A percentile compares a stretch with the other conserved stretches of the same genome.
phyloP scores from a whole-genome alignment of 2,888 invertebrate species.

The Metacarcinus magister region DNA sequence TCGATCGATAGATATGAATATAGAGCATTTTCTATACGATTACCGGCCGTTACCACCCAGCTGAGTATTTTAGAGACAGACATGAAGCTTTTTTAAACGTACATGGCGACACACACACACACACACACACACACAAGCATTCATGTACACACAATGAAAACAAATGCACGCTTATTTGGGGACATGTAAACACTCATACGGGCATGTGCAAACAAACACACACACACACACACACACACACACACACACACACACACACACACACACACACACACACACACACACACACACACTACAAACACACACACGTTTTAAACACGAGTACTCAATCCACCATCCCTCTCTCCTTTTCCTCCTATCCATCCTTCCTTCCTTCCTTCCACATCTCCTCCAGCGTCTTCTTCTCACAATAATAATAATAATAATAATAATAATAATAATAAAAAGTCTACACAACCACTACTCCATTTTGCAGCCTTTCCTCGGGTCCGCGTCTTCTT shows the following conservation, averaged over 20 bases:
- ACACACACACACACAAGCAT: background rate
- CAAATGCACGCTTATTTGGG: slow-evolving; percentile 16
- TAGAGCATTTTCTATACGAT: background rate
- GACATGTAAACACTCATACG: slow-evolving; percentile 14
- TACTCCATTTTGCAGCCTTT: slow-evolving; percentile 9
- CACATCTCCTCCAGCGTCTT: background rate
- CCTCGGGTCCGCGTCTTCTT: background rate
- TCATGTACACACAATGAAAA: background rate
- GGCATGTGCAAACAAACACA: background rate
- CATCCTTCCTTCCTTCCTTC: background rate
- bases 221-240: background rate
- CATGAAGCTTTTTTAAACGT: background rate
- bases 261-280: slow-evolving; percentile 40
- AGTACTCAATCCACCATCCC: background rate
- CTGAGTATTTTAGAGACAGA: background rate
- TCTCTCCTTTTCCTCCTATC: background rate
- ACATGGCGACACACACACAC: background rate
- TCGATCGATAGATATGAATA: slow-evolving; percentile 38
- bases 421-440: too few relatives aligned
- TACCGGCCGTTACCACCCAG: background rate
- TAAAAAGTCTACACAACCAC: background rate
- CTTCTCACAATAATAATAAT: background rate
- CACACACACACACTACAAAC: slow-evolving; percentile 42
- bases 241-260: slow-evolving; percentile 36
- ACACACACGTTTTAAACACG: background rate